Evolutionary conservation across 2,113 vertebrate species (phyloP), one percentile per base, ranked within the genome.

Genomic region (Pterocles orientalis): DNA sequence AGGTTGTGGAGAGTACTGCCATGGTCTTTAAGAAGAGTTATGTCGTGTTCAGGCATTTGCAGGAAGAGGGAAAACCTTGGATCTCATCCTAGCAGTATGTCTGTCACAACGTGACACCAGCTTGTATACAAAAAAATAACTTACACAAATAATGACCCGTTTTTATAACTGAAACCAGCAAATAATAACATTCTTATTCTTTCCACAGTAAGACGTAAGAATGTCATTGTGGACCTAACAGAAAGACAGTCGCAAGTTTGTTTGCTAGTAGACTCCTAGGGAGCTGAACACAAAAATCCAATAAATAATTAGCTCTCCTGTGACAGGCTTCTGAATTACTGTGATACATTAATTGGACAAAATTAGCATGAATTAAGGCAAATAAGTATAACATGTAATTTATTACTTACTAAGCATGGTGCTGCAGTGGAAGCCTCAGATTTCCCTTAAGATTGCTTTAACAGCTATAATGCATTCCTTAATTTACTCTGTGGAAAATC

Each of bases 311-410:
- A 99, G 99, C 98, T 99, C 99, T 99, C 99, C 98, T 98, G 99
- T 99, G 99, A 99, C 98, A 98, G 98, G 98, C 98, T 98, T 99
- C 98, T 98, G 98, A 99, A 99, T 99, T 99, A 98, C 99, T 99
- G 98, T 99, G 99, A 99, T 99, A 99, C 99, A 99, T 99, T 99
- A 99, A 99, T 99, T 99, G 99, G 99, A 98, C 98, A 98, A 99
- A 99, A 99, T 99, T 99, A 99, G 99, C 99, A 99, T 99, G 99
- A 99, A 99, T 99, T 99, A 99, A 99, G 99, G 99, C 99, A 99
- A 99, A 99, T 99, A 99, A 99, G 99, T 99, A 99, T 99, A 99
- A 99, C 99, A 98, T 99, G 99, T 99, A 99, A 99, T 99, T 99
- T 99, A 99, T 99, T 99, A 99, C 99, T 99, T 99, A 99, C 99